Evolutionary conservation across 2,888 invertebrate genomes (phyloP).

Genomic region (Diarsia mendica): DNA sequence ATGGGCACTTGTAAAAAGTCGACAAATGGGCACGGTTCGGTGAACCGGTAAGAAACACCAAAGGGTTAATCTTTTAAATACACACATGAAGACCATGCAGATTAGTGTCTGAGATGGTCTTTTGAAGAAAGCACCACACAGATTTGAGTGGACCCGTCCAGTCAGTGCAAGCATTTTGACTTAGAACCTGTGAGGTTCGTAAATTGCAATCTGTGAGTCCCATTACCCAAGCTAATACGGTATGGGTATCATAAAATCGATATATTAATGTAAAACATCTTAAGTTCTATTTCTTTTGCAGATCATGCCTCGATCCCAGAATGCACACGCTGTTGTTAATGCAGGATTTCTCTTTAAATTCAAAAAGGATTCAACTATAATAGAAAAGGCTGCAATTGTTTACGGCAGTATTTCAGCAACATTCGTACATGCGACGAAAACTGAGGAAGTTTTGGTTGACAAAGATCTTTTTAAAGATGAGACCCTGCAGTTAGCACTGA

Average conservation of each 20-base stretch:
- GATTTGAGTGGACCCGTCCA: no score
- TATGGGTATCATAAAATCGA: neutral
- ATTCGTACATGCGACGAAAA: slow-evolving; percentile 86
- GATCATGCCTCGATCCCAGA: slow-evolving; percentile 94
- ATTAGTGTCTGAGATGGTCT: no score
- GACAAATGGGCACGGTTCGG: no score
- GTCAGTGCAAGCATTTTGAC: no score
- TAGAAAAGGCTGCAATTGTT: slow-evolving; percentile 88
- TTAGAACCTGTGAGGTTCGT: no score
- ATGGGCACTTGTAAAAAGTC: no score
- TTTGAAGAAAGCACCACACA: no score
- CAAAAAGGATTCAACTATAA: slow-evolving; percentile 75
- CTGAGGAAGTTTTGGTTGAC: slow-evolving; percentile 87
- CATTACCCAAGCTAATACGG: neutral
- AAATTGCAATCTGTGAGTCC: neutral
- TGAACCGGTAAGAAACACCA: no score
- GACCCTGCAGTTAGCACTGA: slow-evolving; percentile 81
- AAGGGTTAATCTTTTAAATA: no score
- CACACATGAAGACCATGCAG: no score
- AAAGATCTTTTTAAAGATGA: slow-evolving; percentile 81
- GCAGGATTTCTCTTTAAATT: slow-evolving; percentile 92
- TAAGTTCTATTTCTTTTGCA: slow-evolving; percentile 69
- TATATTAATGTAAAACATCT: neutral
- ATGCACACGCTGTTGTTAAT: slow-evolving; percentile 94
- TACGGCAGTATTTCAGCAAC: slow-evolving; percentile 90